Percentiles rank a stretch among this genome's conserved stretches.
These are phyloP conservation scores for Microtus californicus DNA, from an alignment of 2,797 vertebrate species.

Conservation along the genomic window DNA sequence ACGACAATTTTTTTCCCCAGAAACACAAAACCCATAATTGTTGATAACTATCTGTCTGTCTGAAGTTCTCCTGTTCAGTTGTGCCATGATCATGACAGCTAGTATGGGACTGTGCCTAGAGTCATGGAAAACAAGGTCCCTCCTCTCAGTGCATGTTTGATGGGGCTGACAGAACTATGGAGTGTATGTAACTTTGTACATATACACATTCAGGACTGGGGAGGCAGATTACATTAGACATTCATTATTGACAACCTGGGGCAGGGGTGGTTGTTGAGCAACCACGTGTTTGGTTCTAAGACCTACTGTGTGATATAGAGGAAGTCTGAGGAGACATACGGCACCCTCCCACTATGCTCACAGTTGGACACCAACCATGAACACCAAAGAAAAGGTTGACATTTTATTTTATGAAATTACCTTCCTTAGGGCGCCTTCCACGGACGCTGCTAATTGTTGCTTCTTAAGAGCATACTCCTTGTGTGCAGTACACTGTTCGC, in stretches of 20 bases:
- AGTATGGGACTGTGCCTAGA: background rate
- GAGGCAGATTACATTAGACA: background rate
- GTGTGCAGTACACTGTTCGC: conserved; percentile 84
- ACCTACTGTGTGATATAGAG: background rate
- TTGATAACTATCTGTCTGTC: background rate
- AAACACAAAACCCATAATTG: background rate
- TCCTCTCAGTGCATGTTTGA: background rate
- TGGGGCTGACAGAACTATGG: background rate
- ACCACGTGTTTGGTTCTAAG: background rate
- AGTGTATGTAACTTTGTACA: background rate
- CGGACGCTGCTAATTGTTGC: conserved; percentile 85
- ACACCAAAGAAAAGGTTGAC: background rate
- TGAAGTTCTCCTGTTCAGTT: background rate
- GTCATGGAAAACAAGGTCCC: background rate
- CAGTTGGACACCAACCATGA: background rate
- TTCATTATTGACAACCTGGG: background rate
- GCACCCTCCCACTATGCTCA: background rate
- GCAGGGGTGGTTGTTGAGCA: background rate
- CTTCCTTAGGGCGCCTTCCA: conserved; percentile 90
- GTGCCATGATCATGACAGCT: background rate
- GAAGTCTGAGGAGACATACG: background rate
- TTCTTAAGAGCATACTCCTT: conserved; percentile 86
- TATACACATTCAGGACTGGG: background rate
- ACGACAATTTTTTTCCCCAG: background rate
- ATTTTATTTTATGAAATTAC: conserved; percentile 82